phyloP scores from a whole-genome alignment of 92 coral and sea anemone genomes.

The Diadumene lineata region DNA sequence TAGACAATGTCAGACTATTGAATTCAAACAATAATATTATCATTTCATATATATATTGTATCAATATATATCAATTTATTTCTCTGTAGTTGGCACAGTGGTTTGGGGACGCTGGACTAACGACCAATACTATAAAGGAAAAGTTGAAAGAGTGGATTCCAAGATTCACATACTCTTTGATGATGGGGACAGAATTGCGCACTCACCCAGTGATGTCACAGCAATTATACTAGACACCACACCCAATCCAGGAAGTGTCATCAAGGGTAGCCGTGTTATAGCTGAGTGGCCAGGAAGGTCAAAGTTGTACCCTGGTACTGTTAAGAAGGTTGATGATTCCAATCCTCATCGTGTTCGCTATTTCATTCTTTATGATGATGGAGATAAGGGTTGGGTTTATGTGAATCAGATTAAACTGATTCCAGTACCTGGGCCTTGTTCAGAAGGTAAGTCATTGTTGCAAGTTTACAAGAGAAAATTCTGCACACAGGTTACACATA shows the following conservation, averaged over 20 bases:
- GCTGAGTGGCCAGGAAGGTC: slow-evolving; percentile 50
- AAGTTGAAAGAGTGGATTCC: slow-evolving; percentile 44
- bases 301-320: slow-evolving; percentile 43
- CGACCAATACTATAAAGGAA: slow-evolving; percentile 45
- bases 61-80: no score
- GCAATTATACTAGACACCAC: slow-evolving; percentile 51
- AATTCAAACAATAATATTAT: no score
- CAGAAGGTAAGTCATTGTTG: slow-evolving; percentile 47
- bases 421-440: slow-evolving; percentile 55
- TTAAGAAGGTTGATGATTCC: slow-evolving; percentile 27
- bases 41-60: no score
- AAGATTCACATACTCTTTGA: slow-evolving; percentile 55
- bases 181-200: slow-evolving; percentile 57
- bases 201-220: slow-evolving; percentile 42
- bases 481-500: no score
- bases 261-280: slow-evolving; percentile 57
- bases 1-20: no score
- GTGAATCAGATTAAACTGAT: slow-evolving; percentile 40
- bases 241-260: slow-evolving; percentile 50
- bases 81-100: slow-evolving; percentile 40
- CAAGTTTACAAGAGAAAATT: no score
- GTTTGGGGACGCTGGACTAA: slow-evolving; percentile 61
- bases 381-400: slow-evolving; percentile 48
- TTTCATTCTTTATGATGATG: slow-evolving; percentile 50
- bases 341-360: slow-evolving; percentile 32